Evolutionary conservation across 1,140 invertebrate species (phyloP), one percentile per base, ranked within the genome.

Genomic region (Bombus pyrosoma): DNA sequence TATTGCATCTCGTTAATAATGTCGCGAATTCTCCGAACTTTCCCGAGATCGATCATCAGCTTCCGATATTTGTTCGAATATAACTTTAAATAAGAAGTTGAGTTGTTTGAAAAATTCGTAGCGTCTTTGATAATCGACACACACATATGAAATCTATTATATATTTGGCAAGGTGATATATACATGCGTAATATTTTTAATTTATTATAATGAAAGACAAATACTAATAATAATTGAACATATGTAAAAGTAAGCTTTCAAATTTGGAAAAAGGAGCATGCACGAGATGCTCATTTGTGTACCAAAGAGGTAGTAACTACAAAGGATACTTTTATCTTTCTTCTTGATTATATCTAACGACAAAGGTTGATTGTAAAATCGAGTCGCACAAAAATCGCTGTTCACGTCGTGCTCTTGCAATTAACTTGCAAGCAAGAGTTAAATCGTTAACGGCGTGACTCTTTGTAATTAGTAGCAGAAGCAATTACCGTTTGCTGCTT

Each of bases 361-460:
- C 15, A 34, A 39, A n/a, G 43, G 12, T 18, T 28, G 41, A 64
- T 34, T 39, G 18, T 22, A 28, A n/a, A 78, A 78, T 78, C 22
- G 39, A 64, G 68, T 85, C 62, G 77, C 25, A n/a, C 37, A 71
- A 80, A 85, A 72, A 80, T 85, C n/a, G 39, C 28, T 71, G 57
- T 62, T 28, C 32, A 18, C 28, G 15, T 37, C 43, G 43, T n/a
- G 12, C 62, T 77, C 12, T 53, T 12, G 62, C 43, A 83, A 83
- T 83, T 83, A 83, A 53, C 41, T 53, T 39, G 59, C 66, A 37
- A 62, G 32, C 28, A 71, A 43, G 66, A 69, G 83, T 80, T 72
- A 85, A 85, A 80, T 85, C 76, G 76, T 80, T 80, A 78, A 80
- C 39, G 22, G 53, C 53, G 66, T 72, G 53, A 71, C 66, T 80